Conservation (phyloP, 2,888 invertebrate species). For the Phyto melanocephala region DNA sequence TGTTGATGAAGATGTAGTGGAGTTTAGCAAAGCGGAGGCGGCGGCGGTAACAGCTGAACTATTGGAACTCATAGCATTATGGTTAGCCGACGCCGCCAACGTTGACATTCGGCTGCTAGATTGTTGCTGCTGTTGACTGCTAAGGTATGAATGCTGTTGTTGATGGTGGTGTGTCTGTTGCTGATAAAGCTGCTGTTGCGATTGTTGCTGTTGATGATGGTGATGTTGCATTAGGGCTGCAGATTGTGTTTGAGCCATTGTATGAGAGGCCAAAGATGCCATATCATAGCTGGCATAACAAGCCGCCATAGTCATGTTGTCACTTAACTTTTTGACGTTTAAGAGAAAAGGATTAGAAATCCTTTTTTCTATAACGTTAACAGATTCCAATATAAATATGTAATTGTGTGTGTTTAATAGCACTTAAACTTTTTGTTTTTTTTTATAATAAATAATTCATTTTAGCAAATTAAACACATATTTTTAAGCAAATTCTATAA, state of each 20-base stretch:
- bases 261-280: slow-evolving; percentile 75
- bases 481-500: slow-evolving; percentile 23
- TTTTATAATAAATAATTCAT: no score
- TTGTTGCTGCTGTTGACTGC: slow-evolving; percentile 44
- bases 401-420: not conserved
- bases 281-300: slow-evolving; percentile 79
- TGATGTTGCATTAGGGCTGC: slow-evolving; percentile 66
- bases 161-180: slow-evolving; percentile 67
- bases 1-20: slow-evolving; percentile 63
- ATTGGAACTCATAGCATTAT: slow-evolving; percentile 54
- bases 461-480: slow-evolving; percentile 43
- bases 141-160: slow-evolving; percentile 62
- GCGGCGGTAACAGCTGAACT: slow-evolving; percentile 63
- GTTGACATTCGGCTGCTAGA: slow-evolving; percentile 61
- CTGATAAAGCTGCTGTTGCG: slow-evolving; percentile 68
- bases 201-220: slow-evolving; percentile 64
- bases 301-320: slow-evolving; percentile 78
- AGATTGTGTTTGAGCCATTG: slow-evolving; percentile 70
- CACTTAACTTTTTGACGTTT: not conserved
- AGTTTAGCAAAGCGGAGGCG: slow-evolving; percentile 63
- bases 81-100: slow-evolving; percentile 65
- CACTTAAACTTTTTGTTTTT: slow-evolving; percentile 21
- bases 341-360: slow-evolving; percentile 41
- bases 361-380: slow-evolving; percentile 49
- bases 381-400: slow-evolving; percentile 15